Percentiles rank a stretch among this genome's conserved stretches.
Evolutionary conservation across 1,140 invertebrate species (phyloP).

Genomic region (Aradophagus sp.): DNA sequence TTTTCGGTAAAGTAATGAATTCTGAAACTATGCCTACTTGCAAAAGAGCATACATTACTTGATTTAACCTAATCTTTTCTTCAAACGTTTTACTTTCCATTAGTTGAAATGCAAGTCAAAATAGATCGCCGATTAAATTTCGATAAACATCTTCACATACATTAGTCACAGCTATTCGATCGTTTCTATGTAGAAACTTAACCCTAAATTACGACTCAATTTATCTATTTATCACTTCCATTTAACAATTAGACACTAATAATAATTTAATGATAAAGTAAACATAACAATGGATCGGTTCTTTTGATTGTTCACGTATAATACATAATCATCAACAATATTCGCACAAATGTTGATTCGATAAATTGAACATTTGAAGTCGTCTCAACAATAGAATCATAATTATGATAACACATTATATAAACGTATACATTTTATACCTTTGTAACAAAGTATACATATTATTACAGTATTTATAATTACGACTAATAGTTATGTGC

Average conservation of each 20-base stretch:
- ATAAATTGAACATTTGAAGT: slow-evolving; percentile 9
- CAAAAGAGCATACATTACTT: slow-evolving; percentile 21
- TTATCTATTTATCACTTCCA: slow-evolving; percentile 21
- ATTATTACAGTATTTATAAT: slow-evolving; percentile 27
- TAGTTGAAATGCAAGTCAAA: slow-evolving; percentile 10
- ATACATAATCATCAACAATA: slow-evolving; percentile 13
- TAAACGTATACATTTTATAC: slow-evolving; percentile 45
- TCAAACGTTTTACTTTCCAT: slow-evolving; percentile 16
- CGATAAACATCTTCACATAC: slow-evolving; percentile 16
- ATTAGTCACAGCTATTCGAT: no score
- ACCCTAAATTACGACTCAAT: slow-evolving; percentile 8
- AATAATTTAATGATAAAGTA: slow-evolving; percentile 11
- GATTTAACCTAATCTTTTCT: slow-evolving; percentile 11
- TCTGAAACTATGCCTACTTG: slow-evolving; percentile 35
- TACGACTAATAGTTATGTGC: slow-evolving; percentile 1
- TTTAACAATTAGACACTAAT: slow-evolving; percentile 13
- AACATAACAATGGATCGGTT: slow-evolving; percentile 18
- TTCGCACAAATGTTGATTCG: not conserved
- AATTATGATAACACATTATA: slow-evolving; percentile 27
- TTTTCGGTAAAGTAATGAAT: no score
- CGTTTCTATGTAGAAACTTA: slow-evolving; percentile 19
- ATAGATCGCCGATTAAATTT: slow-evolving; percentile 9
- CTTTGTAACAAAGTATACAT: slow-evolving; percentile 28
- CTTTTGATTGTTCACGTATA: slow-evolving; percentile 14
- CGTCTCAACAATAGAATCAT: slow-evolving; percentile 15